Conservation (phyloP, 2,797 vertebrate genomes). For the Halcyon smyrnensis region DNA sequence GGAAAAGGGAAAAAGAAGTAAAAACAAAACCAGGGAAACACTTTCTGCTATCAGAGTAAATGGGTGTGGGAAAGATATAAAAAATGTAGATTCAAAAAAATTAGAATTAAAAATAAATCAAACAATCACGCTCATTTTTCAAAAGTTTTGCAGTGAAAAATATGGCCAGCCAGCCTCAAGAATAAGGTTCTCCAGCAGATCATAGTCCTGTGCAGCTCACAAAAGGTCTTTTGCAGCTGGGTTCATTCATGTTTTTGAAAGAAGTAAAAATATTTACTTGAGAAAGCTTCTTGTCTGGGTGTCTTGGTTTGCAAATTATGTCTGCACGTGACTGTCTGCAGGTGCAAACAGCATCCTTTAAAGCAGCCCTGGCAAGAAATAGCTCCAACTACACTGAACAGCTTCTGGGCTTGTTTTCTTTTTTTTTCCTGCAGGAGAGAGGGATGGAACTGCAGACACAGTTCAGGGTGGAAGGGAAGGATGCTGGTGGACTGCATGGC, state of each 20-base stretch:
- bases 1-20: not conserved
- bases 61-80: not conserved
- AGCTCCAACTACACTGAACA: not conserved
- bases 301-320: not conserved
- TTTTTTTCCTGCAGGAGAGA: not conserved
- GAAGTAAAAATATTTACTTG: not conserved
- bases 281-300: not conserved
- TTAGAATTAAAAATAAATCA: not conserved
- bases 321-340: not conserved
- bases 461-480: not conserved
- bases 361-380: not conserved
- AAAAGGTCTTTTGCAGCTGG: not conserved
- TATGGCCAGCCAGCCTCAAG: not conserved
- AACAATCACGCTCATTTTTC: not conserved
- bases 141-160: not conserved
- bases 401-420: not conserved
- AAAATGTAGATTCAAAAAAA: not conserved
- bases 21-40: not conserved
- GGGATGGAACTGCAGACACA: not conserved
- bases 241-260: not conserved
- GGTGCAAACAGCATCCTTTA: not conserved
- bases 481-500: not conserved
- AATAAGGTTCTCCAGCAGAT: not conserved
- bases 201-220: not conserved
- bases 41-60: not conserved